Evolutionary conservation across 2,888 invertebrate species (phyloP).

Genomic region (Cryptosula pallasiana): DNA sequence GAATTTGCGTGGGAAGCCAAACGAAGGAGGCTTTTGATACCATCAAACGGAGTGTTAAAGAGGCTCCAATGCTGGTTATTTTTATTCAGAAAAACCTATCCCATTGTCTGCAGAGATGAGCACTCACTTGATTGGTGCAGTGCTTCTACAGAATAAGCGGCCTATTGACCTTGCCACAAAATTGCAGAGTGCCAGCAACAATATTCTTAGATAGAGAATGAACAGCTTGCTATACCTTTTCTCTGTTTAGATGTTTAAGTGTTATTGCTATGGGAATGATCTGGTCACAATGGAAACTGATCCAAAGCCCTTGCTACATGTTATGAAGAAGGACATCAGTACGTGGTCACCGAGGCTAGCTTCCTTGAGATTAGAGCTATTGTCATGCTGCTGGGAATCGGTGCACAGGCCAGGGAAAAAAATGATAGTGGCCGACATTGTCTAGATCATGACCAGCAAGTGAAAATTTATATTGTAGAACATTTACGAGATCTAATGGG

Average conservation of each 20-base stretch:
- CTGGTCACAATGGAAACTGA: neutral
- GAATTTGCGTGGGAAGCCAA: neutral
- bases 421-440: constrained; percentile 1
- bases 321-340: neutral
- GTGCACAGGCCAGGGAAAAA: neutral
- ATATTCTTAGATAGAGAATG: constrained; percentile 21
- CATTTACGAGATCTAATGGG: too few species aligned
- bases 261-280: neutral
- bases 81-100: neutral
- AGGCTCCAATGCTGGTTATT: too few species aligned
- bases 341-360: neutral
- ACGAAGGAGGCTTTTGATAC: neutral
- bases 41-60: neutral
- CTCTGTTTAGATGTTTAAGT: neutral
- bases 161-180: neutral
- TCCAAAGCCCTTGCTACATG: constrained; percentile 11
- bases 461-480: too few species aligned
- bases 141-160: constrained; percentile 6
- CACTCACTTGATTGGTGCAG: neutral
- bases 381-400: neutral
- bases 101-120: neutral
- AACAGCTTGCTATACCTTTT: neutral
- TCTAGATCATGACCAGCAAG: neutral
- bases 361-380: neutral
- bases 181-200: neutral